phyloP scores from a whole-genome alignment of 2,888 invertebrate genomes.

The Drosophila gaucha region DNA sequence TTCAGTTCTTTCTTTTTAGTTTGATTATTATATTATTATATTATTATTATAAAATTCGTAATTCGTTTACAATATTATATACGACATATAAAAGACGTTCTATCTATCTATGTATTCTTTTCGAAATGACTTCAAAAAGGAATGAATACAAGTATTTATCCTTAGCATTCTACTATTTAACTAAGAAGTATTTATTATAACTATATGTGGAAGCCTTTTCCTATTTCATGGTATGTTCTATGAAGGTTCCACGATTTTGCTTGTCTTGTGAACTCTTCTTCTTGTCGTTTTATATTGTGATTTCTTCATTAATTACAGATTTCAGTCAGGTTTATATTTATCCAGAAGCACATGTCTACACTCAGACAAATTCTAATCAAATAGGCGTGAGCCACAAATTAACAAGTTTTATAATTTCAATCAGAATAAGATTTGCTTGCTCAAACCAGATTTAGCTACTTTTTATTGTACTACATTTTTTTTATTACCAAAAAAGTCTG shows the following conservation, averaged over 20 bases:
- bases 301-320: too few relatives aligned
- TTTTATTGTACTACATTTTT: neutral
- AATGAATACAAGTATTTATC: too few relatives aligned
- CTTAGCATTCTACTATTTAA: too few relatives aligned
- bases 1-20: neutral
- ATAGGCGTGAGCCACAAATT: constrained; percentile 9
- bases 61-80: neutral
- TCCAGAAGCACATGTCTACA: neutral
- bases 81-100: neutral
- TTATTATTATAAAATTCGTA: too few relatives aligned
- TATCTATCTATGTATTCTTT: neutral
- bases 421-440: neutral
- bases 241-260: neutral
- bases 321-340: neutral
- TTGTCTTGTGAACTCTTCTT: neutral
- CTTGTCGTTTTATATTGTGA: neutral
- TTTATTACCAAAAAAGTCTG: neutral
- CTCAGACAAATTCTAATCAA: neutral
- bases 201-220: too few relatives aligned
- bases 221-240: too few relatives aligned
- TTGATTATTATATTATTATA: neutral
- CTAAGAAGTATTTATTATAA: too few relatives aligned
- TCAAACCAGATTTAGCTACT: constrained; percentile 1
- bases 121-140: neutral
- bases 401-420: constrained; percentile 1